Evolutionary conservation across 1,140 invertebrate species (phyloP).

Genomic region (Drosophila kikkawai): DNA sequence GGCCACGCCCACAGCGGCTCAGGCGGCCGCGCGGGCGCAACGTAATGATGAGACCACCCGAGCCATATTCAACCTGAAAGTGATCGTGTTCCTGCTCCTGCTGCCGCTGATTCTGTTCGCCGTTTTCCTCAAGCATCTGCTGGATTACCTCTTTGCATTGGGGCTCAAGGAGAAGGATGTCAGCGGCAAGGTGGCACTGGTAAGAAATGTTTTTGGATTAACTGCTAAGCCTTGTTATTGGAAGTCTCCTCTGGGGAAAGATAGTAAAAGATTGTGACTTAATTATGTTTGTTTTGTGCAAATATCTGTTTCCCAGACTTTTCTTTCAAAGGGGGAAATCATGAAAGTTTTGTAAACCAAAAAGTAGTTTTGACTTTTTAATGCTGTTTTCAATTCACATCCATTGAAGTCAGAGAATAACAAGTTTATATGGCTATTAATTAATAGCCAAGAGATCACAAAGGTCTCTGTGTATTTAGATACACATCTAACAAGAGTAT

Average conservation of each 20-base stretch:
- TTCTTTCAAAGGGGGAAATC: not conserved
- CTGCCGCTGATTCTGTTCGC: conserved; percentile 72
- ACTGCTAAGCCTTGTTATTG: not conserved
- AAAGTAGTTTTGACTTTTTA: not conserved
- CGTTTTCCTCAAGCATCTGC: conserved; percentile 73
- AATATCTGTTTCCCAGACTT: not conserved
- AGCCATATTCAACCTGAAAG: conserved; percentile 73
- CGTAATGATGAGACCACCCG: conserved; percentile 77
- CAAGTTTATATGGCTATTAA: not conserved
- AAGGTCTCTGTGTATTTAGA: conserved; percentile 7
- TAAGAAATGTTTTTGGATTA: conserved; percentile 45
- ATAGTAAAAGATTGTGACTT: not conserved
- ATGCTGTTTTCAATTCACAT: no score
- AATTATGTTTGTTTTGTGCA: not conserved
- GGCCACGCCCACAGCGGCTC: conserved; percentile 48
- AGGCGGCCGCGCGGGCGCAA: conserved; percentile 44
- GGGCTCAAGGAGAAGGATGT: conserved; percentile 81
- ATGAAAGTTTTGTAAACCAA: not conserved
- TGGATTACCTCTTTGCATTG: conserved; percentile 77
- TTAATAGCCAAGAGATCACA: not conserved
- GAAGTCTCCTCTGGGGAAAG: not conserved
- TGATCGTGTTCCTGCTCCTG: conserved; percentile 66
- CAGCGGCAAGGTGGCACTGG: conserved; percentile 79
- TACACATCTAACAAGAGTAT: conserved; percentile 22
- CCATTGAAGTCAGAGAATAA: not conserved